Conservation (phyloP, 2,113 vertebrate genomes). For the Hydrochoerus hydrochaeris region DNA sequence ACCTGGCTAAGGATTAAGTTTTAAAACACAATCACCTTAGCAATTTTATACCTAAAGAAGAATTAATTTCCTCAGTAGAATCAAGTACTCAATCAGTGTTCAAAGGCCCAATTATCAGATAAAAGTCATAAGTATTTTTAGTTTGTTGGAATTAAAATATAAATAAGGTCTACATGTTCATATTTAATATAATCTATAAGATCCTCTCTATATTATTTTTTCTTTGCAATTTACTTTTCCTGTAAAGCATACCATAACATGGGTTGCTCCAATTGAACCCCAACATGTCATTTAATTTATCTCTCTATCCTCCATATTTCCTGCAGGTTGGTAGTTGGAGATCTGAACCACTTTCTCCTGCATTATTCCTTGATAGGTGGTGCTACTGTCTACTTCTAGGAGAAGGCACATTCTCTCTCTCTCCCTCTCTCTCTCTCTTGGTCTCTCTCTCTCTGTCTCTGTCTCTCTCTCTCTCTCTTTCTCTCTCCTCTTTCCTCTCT, state of each 20-base stretch:
- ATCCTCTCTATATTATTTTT: not conserved
- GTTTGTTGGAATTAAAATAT: not conserved
- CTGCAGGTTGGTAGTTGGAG: not conserved
- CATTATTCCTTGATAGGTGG: not conserved
- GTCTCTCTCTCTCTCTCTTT: not conserved
- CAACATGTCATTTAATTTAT: not conserved
- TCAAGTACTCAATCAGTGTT: not conserved
- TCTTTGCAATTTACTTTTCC: not conserved
- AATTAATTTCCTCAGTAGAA: not conserved
- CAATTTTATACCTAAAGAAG: not conserved
- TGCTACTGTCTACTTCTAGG: not conserved
- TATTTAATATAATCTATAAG: not conserved
- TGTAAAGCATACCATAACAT: not conserved
- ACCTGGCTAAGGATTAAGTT: not conserved
- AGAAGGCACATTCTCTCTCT: not conserved
- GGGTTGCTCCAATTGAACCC: not conserved
- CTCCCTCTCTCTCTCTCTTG: not conserved
- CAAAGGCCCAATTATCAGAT: not conserved
- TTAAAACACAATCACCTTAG: not conserved
- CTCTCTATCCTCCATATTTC: not conserved
- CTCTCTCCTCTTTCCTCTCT: not conserved
- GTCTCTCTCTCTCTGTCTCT: not conserved
- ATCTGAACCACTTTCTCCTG: not conserved
- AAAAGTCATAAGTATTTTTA: not conserved
- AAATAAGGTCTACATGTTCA: not conserved